A percentile compares a stretch with the other conserved stretches of the same genome.
Evolutionary conservation across 2,888 invertebrate genomes (phyloP).

Genomic region (Drosophila testacea): DNA sequence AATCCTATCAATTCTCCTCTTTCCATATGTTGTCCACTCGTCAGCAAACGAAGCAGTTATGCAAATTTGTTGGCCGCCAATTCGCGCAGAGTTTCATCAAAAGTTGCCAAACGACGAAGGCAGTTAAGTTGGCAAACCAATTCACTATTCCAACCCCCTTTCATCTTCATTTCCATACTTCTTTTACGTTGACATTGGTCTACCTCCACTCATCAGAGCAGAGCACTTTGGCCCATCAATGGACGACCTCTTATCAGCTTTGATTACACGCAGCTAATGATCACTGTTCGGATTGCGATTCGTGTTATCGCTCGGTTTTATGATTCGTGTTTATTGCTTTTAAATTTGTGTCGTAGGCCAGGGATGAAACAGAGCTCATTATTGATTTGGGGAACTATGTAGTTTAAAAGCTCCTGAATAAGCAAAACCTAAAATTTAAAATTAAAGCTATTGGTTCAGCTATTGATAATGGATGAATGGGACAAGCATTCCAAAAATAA

Average conservation of each 20-base stretch:
- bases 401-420: not conserved
- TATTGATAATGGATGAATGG: no score
- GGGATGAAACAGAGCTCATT: not conserved
- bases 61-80: constrained; percentile 73
- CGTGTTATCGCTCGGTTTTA: not conserved
- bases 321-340: not conserved
- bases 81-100: constrained; percentile 77
- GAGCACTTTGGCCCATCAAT: constrained; percentile 39
- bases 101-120: constrained; percentile 64
- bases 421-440: no score
- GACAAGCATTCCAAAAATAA: no score
- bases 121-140: constrained; percentile 45
- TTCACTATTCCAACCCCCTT: not conserved
- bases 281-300: constrained; percentile 14
- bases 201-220: constrained; percentile 3
- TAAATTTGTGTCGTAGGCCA: not conserved
- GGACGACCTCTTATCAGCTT: constrained; percentile 44
- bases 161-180: not conserved
- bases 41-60: constrained; percentile 69
- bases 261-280: constrained; percentile 52
- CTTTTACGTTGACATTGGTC: not conserved
- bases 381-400: not conserved
- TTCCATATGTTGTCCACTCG: constrained; percentile 34
- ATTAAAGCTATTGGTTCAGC: no score
- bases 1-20: no score